Conservation (phyloP, 1,140 invertebrate genomes). For the Ceratina calcarata region DNA sequence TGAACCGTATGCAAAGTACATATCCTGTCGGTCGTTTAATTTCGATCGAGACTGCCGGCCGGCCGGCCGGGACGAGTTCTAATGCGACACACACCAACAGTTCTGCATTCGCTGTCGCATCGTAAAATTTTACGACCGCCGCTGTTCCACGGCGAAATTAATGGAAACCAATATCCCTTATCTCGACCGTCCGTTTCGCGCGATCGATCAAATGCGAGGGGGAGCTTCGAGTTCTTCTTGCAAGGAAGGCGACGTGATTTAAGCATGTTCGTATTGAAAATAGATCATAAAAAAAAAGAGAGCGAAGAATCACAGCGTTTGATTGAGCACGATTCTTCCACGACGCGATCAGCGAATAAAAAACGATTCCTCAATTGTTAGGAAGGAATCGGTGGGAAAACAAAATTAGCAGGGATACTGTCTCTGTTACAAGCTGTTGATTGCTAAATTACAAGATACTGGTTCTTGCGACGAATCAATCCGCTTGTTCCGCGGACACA, state of each 20-base stretch:
- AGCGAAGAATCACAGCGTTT: neutral
- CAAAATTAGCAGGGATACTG: too few relatives aligned
- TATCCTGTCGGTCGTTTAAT: neutral
- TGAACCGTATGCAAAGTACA: neutral
- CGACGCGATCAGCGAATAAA: too few relatives aligned
- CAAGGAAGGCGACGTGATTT: too few relatives aligned
- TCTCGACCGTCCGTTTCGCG: neutral
- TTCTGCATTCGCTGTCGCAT: neutral
- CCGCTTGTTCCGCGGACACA: neutral
- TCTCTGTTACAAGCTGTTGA: too few relatives aligned
- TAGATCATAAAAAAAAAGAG: too few relatives aligned
- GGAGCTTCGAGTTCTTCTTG: too few relatives aligned
- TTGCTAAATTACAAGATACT: too few relatives aligned
- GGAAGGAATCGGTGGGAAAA: too few relatives aligned
- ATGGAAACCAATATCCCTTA: neutral
- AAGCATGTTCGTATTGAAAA: too few relatives aligned
- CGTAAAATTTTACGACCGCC: slow-evolving; percentile 15
- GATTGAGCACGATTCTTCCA: neutral
- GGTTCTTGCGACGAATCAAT: neutral
- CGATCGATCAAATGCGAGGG: neutral
- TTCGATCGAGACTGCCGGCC: slow-evolving; percentile 6
- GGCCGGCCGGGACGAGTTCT: neutral
- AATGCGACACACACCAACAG: neutral
- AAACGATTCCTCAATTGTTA: too few relatives aligned
- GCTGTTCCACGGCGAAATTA: neutral